Evolutionary conservation across 2,888 invertebrate species (phyloP).

Genomic region (Parascotia fuliginaria): DNA sequence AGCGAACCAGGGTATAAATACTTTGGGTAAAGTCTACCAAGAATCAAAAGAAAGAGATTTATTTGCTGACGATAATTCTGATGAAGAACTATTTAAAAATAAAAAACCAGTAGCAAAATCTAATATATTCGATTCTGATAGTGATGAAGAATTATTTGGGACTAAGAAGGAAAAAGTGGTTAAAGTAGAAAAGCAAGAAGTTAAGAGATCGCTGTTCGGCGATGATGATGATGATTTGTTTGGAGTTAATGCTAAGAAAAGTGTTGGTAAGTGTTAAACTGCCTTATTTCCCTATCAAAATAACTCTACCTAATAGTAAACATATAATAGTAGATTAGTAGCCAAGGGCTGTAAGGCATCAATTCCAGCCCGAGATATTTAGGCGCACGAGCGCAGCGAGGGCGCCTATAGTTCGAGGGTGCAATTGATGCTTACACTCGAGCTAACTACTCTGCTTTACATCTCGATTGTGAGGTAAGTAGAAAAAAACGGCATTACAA

Average conservation of each 20-base stretch:
- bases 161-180: constrained; percentile 23
- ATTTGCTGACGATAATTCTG: constrained; percentile 49
- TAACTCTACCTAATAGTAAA: too few relatives aligned
- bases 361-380: too few relatives aligned
- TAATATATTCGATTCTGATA: constrained; percentile 68
- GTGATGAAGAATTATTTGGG: constrained; percentile 68
- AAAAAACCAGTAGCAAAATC: constrained; percentile 41
- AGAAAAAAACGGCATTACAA: too few relatives aligned
- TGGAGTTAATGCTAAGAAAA: constrained; percentile 52
- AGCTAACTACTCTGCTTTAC: too few relatives aligned
- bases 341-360: too few relatives aligned
- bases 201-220: constrained; percentile 64
- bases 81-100: constrained; percentile 59
- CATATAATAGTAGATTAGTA: too few relatives aligned
- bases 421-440: too few relatives aligned
- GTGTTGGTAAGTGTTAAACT: constrained; percentile 49
- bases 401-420: too few relatives aligned
- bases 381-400: too few relatives aligned
- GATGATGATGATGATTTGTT: constrained; percentile 73
- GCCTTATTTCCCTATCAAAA: too few relatives aligned
- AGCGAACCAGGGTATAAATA: constrained; percentile 17
- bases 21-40: constrained; percentile 30
- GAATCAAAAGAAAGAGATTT: constrained; percentile 1
- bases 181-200: constrained; percentile 34
- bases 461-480: too few relatives aligned